phyloP scores from a whole-genome alignment of 2,888 invertebrate genomes.

The Schizaphis graminum region DNA sequence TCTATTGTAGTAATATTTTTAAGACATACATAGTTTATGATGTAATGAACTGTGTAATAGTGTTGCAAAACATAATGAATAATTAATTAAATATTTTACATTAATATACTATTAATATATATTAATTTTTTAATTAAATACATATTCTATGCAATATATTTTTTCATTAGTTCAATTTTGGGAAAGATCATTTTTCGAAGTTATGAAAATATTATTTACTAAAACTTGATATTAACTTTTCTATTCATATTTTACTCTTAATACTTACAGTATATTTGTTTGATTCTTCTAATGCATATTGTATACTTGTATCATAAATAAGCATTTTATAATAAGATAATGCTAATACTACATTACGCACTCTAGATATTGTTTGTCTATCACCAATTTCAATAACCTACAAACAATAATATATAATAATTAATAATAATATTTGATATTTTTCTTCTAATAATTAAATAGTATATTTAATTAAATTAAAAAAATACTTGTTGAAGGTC shows the following conservation, averaged over 20 bases:
- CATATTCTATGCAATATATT: constrained; percentile 5
- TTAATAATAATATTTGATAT: neutral
- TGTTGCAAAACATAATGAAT: neutral
- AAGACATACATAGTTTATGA: neutral
- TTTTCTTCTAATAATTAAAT: neutral
- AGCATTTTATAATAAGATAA: constrained; percentile 89
- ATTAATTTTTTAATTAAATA: neutral
- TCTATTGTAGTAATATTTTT: neutral
- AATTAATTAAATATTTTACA: neutral
- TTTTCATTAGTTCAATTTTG: constrained; percentile 3
- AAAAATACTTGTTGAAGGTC: constrained; percentile 77
- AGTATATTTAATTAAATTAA: constrained; percentile 5
- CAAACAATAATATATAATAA: neutral
- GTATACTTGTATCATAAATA: constrained; percentile 92
- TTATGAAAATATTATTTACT: neutral
- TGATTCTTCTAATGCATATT: constrained; percentile 92
- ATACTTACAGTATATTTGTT: constrained; percentile 81
- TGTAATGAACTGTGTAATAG: neutral
- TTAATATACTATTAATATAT: neutral
- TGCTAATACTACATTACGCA: constrained; percentile 90
- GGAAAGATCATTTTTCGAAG: neutral
- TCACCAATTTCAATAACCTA: constrained; percentile 64
- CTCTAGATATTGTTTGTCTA: constrained; percentile 86
- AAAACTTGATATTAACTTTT: neutral
- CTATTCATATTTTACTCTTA: constrained; percentile 72